Evolutionary conservation across 1,140 invertebrate species (phyloP), one percentile per base, ranked within the genome.

Genomic region (Littorina saxatilis): DNA sequence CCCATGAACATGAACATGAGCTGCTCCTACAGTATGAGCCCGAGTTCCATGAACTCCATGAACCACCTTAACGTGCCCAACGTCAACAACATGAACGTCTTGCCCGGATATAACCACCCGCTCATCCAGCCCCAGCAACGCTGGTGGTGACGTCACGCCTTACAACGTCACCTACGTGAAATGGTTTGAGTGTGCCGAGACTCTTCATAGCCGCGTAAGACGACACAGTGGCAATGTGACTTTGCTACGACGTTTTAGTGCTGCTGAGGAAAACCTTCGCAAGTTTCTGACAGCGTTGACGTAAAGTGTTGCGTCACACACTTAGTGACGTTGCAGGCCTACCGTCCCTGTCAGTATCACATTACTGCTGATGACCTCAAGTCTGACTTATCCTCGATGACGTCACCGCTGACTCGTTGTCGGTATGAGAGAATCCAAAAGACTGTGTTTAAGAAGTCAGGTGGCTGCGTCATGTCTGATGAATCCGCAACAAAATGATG

Each of bases 41-140:
- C 85, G 37, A 85, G 81, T 52, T 86, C 85, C 32, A 89, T 89
- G 87, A 88, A 88, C 82, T 86, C 84, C 20, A 89, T 89, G 85
- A 87, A 84, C 73, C 85, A 89, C 82, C 82, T 87, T 58, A 91
- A 88, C 74, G 87, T 88, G 80, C 89, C 89, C 84, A 88, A 83
- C 77, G 81, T 83, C 47, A 89, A 88, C 83, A 90, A 90, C 83
- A 91, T 91, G 88, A 90, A 91, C 72, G 92, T 93, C 35, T 85
- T 93, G 79, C 92, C 92, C 5, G 90, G 92, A 39, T 93, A 93
- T 84, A 91, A 89, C 58, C 92, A 93, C 80, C 92, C 92, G 11
- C 86, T 93, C 43, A 93, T 93, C 90, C 93, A 93, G 79, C 85
- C 87, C 17, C 90, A 90, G 78, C 88, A 86, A 20, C 70, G 88